Evolutionary conservation across 2,888 invertebrate genomes (phyloP), one percentile per base, ranked within the genome.

Genomic region (Cabera pusaria): DNA sequence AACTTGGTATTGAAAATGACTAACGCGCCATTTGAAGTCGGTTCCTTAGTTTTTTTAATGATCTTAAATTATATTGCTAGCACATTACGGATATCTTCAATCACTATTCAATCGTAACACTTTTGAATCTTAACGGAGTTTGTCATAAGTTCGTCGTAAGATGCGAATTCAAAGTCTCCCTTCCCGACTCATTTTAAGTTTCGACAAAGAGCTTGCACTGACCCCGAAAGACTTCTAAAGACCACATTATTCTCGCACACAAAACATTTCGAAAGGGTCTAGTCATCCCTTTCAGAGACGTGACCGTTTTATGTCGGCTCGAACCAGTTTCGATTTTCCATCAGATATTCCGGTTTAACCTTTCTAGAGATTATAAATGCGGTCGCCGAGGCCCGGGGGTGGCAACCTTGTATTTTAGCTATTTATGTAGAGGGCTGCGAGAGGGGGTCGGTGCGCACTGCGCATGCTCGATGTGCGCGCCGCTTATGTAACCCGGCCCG

Each of bases 381-480:
- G 84, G 82, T 81, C 76, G 78, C 64, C 53, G 72, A 72, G 77
- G 80, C 73, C 71, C 66, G 70, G 72, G 83, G 86, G 84, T 83
- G 85, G 87, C 78, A 87, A 87, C 87, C 87, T 86, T 88, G 87
- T 83, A 73, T 84, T 80, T 85, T 75, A 86, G 82, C 81, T 88
- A 88, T 88, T 87, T 88, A 87, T 86, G 85, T 78, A 71, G 84
- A 75, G 81, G 84, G 83, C 78, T 69, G 73, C 52, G 60, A 70
- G 71, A 60, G 72, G 77, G 64, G 82, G 75, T 74, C 60, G 65
- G 64, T 44, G 61, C 66, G 68, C 73, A 71, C 52, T 70, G 84
- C 86, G 88, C 86, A 81, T 72, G 84, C 76, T 64, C 72, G 64
- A 52, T 65, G 59, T 67, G 65, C 68, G 65, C 71, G 69, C 66